A percentile compares a stretch with the other conserved stretches of the same genome.
These are phyloP conservation scores for Sebastes steindachneri DNA, from an alignment of 2,797 vertebrate genomes.

Conservation along the genomic window DNA sequence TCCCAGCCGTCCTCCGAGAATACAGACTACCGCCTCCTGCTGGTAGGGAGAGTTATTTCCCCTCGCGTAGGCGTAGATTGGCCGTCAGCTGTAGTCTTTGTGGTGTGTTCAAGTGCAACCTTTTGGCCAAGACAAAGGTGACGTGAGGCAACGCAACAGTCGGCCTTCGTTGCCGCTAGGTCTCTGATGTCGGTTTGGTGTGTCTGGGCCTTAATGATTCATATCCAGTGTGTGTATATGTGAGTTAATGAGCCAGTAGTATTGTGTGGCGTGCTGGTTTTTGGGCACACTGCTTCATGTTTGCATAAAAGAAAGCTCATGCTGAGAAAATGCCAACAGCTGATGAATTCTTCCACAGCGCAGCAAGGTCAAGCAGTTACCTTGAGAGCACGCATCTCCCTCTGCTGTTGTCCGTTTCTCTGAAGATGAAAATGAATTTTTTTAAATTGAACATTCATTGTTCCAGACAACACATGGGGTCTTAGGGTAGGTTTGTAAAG, in stretches of 20 bases:
- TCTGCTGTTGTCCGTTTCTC: conserved; percentile 14
- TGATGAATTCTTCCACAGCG: conserved; percentile 50
- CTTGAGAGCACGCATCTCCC: conserved; percentile 16
- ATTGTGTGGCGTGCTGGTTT: conserved; percentile 28
- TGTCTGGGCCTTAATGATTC: not conserved
- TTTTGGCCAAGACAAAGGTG: no score
- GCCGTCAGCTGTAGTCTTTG: no score
- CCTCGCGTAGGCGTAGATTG: no score
- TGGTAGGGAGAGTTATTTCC: no score
- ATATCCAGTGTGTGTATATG: conserved; percentile 20
- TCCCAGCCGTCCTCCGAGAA: no score
- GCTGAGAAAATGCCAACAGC: conserved; percentile 60
- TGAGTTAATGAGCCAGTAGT: conserved; percentile 21
- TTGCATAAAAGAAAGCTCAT: conserved; percentile 60
- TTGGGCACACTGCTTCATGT: conserved; percentile 47
- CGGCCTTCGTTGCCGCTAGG: no score
- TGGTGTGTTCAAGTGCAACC: no score
- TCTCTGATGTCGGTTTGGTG: no score
- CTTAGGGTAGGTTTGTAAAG: not conserved
- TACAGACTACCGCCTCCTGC: no score
- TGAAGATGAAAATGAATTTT: conserved; percentile 10
- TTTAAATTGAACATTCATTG: not conserved
- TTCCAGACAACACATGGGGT: not conserved
- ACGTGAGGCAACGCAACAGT: no score
- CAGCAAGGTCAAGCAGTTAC: conserved; percentile 51